These are phyloP conservation scores for Cryptotermes secundus DNA, from an alignment of 1,140 invertebrate genomes.

Conservation along the genomic window DNA sequence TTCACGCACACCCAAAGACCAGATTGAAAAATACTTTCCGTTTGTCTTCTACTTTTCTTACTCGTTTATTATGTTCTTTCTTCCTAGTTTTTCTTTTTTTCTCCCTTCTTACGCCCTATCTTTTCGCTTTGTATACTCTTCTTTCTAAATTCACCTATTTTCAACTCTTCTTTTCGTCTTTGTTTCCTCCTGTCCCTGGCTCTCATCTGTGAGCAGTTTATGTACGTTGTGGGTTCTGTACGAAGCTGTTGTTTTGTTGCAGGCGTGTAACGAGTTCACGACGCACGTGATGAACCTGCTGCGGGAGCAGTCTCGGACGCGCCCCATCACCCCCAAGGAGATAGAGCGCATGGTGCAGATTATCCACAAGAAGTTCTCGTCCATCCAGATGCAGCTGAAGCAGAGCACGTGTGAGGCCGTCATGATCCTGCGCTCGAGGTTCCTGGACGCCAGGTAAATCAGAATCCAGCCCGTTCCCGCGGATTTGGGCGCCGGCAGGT, in stretches of 20 bases:
- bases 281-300: conserved; percentile 99
- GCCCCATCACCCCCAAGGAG: conserved; percentile 94
- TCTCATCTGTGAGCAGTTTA: too few relatives aligned
- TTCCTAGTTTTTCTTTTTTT: not conserved
- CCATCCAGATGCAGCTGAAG: conserved; percentile 99
- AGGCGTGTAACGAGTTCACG: conserved; percentile 99
- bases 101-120: not conserved
- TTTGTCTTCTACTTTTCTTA: not conserved
- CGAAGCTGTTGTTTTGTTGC: conserved; percentile 43
- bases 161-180: not conserved
- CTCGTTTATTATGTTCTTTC: not conserved
- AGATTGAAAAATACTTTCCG: too few relatives aligned
- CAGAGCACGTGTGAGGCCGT: conserved; percentile 99
- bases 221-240: conserved; percentile 7
- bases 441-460: conserved; percentile 85
- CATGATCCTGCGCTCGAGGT: conserved; percentile 94
- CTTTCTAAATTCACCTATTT: not conserved
- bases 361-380: conserved; percentile 99
- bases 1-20: too few relatives aligned
- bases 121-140: not conserved
- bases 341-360: conserved; percentile 99
- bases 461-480: not conserved
- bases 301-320: conserved; percentile 93
- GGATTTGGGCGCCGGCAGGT: too few relatives aligned
- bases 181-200: too few relatives aligned